phyloP scores from a whole-genome alignment of 2,797 vertebrate species.

The Huso huso region DNA sequence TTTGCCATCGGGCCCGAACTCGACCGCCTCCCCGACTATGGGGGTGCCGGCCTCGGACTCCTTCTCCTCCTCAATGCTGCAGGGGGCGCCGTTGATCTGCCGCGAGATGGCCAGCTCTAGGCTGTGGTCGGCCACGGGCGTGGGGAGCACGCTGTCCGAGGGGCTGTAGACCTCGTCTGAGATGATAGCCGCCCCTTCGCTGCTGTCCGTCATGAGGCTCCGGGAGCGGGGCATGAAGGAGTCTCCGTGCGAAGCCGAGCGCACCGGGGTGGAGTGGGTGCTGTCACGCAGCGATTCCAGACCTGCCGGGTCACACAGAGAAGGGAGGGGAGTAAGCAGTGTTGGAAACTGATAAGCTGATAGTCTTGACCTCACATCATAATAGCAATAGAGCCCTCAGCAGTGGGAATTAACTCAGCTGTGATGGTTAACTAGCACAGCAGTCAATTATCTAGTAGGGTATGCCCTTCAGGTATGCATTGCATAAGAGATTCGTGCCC shows the following conservation, averaged over 20 bases:
- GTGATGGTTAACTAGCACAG: too few relatives aligned
- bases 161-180: slow-evolving; percentile 89
- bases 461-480: too few relatives aligned
- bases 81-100: slow-evolving; percentile 78
- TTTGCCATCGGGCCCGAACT: slow-evolving; percentile 51
- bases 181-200: slow-evolving; percentile 73
- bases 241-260: slow-evolving; percentile 79
- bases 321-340: background rate
- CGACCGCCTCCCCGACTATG: slow-evolving; percentile 41
- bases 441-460: too few relatives aligned
- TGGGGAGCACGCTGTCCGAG: slow-evolving; percentile 83
- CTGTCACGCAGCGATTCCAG: slow-evolving; percentile 90
- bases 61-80: slow-evolving; percentile 90
- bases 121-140: slow-evolving; percentile 83
- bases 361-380: background rate
- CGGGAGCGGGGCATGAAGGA: slow-evolving; percentile 67
- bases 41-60: slow-evolving; percentile 74
- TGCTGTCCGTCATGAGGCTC: slow-evolving; percentile 58
- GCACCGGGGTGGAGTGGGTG: slow-evolving; percentile 88
- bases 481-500: too few relatives aligned
- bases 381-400: background rate
- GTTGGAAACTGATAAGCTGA: background rate
- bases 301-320: slow-evolving; percentile 47
- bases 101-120: slow-evolving; percentile 69
- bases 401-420: background rate